These are phyloP conservation scores for Palloptera scutellata DNA, from an alignment of 2,888 invertebrate species.

Conservation along the genomic window DNA sequence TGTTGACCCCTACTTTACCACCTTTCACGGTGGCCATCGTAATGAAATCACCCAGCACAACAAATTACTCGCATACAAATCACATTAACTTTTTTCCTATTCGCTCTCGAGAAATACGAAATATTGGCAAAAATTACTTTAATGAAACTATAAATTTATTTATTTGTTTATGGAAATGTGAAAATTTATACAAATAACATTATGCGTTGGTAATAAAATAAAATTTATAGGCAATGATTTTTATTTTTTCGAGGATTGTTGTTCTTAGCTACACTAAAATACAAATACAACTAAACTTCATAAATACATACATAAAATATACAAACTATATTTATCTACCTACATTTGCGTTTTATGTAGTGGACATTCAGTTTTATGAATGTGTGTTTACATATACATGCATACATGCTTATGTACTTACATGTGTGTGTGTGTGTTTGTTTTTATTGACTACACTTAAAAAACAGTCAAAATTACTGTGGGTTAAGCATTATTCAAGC, in stretches of 20 bases:
- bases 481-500: slow-evolving; percentile 8
- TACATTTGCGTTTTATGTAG: no score
- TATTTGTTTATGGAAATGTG: slow-evolving; percentile 21
- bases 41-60: no score
- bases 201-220: slow-evolving; percentile 29
- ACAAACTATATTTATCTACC: no score
- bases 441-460: slow-evolving; percentile 9
- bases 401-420: neutral
- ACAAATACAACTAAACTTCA: neutral
- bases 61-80: no score
- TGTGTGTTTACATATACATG: neutral
- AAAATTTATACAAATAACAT: slow-evolving; percentile 29
- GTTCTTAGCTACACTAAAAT: slow-evolving; percentile 18
- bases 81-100: no score
- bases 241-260: neutral
- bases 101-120: no score
- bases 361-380: neutral
- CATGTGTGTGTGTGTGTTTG: slow-evolving; percentile 10
- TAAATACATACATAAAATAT: neutral
- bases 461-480: neutral
- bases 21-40: no score
- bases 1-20: no score
- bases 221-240: slow-evolving; percentile 25
- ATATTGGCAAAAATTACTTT: no score
- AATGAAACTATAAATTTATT: no score